These are phyloP conservation scores for Upupa epops DNA, from an alignment of 2,113 vertebrate genomes.

Conservation along the genomic window DNA sequence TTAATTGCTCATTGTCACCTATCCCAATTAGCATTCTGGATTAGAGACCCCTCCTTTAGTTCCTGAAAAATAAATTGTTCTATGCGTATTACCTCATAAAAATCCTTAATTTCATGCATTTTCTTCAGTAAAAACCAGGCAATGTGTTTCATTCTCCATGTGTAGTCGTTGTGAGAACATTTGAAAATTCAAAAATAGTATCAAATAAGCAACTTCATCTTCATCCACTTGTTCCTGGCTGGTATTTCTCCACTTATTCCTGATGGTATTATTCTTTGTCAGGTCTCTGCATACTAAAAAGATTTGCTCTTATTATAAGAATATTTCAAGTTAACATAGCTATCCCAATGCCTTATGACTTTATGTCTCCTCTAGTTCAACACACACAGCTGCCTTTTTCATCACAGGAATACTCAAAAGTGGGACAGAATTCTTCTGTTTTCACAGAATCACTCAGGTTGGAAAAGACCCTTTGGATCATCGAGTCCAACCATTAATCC, in stretches of 20 bases:
- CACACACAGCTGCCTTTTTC: not conserved
- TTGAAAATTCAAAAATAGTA: not conserved
- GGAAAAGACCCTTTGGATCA: no score
- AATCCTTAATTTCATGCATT: not conserved
- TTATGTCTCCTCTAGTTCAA: not conserved
- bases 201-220: not conserved
- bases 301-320: not conserved
- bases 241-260: not conserved
- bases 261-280: not conserved
- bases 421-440: not conserved
- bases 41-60: not conserved
- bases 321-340: not conserved
- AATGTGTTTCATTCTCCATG: not conserved
- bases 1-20: not conserved
- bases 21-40: not conserved
- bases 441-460: no score
- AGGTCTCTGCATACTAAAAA: not conserved
- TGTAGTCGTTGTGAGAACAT: accelerated
- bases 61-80: not conserved
- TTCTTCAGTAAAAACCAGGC: not conserved
- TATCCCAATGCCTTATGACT: not conserved
- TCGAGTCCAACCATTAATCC: no score
- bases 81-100: not conserved
- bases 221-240: not conserved
- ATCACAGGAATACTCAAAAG: not conserved